Percentiles rank a stretch among this genome's conserved stretches.
Evolutionary conservation across 1,140 invertebrate genomes (phyloP).

Genomic region (Drosophila repletoides): DNA sequence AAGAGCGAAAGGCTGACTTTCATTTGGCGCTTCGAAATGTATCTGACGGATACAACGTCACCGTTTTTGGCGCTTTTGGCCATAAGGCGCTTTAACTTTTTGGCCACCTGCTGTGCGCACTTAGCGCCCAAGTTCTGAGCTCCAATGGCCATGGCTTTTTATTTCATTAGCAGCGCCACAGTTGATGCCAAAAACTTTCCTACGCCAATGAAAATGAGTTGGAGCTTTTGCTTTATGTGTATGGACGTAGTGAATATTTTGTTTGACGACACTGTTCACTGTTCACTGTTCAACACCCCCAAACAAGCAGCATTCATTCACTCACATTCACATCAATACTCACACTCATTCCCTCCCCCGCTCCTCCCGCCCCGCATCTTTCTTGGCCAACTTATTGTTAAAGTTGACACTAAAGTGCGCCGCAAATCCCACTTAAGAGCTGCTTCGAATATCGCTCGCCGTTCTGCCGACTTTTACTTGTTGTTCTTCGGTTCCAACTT

Average conservation of each 20-base stretch:
- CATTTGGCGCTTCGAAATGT: conserved; percentile 51
- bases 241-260: conserved; percentile 19
- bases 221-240: conserved; percentile 25
- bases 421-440: conserved; percentile 78
- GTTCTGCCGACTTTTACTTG: conserved; percentile 43
- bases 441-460: conserved; percentile 20
- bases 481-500: conserved; percentile 45
- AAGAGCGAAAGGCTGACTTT: conserved; percentile 62
- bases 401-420: conserved; percentile 76
- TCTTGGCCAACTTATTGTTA: conserved; percentile 69
- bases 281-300: no score
- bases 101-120: conserved; percentile 65
- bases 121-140: conserved; percentile 58
- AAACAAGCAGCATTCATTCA: not conserved
- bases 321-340: not conserved
- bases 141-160: conserved; percentile 38
- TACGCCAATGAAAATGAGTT: conserved; percentile 2
- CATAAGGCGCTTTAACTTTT: conserved; percentile 41
- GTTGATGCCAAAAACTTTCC: conserved; percentile 57
- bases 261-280: conserved; percentile 27
- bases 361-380: no score
- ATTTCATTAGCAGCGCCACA: conserved; percentile 66
- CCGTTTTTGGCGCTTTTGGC: conserved; percentile 23
- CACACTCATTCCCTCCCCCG: not conserved
- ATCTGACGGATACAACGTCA: conserved; percentile 44